A percentile compares a stretch with the other conserved stretches of the same genome.
Evolutionary conservation across 1,140 invertebrate species (phyloP).

Genomic region (Asbolus verrucosus): DNA sequence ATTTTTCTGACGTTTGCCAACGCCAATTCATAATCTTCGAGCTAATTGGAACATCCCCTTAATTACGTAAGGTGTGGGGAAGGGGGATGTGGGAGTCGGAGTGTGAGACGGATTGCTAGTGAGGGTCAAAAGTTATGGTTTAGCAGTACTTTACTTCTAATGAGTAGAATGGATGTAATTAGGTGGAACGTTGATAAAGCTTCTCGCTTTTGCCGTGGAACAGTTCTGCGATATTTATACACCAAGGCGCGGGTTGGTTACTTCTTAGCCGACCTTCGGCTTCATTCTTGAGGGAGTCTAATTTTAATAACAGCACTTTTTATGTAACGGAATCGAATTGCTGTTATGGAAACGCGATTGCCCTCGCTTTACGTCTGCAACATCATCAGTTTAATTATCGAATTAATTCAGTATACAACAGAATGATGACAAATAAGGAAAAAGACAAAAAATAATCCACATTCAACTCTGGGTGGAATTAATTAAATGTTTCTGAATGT

Average conservation of each 20-base stretch:
- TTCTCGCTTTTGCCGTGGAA: not conserved
- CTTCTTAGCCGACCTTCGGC: slow-evolving; percentile 3
- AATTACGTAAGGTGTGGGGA: slow-evolving; percentile 2
- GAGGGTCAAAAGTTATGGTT: slow-evolving; percentile 20
- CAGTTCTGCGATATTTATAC: slow-evolving; percentile 21
- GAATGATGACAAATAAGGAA: too few species aligned
- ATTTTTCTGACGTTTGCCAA: slow-evolving; percentile 25
- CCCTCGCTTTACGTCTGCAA: too few species aligned
- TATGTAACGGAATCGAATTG: slow-evolving; percentile 10
- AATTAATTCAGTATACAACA: too few species aligned
- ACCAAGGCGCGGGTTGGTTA: too few species aligned
- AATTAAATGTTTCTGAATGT: too few species aligned
- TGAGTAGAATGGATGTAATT: slow-evolving; percentile 40
- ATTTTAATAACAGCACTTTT: slow-evolving; percentile 22
- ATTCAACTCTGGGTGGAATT: too few species aligned
- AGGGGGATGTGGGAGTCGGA: not conserved
- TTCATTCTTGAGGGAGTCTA: slow-evolving; percentile 22
- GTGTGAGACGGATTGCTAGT: slow-evolving; percentile 29
- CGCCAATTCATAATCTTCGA: slow-evolving; percentile 18
- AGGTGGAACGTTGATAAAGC: slow-evolving; percentile 31
- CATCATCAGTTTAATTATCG: too few species aligned
- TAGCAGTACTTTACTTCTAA: slow-evolving; percentile 30
- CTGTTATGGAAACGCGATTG: not conserved
- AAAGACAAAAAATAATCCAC: too few species aligned
- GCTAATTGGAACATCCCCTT: slow-evolving; percentile 20